Conservation (phyloP, 2,888 invertebrate species). For the Pseudolycoriella hygida region DNA sequence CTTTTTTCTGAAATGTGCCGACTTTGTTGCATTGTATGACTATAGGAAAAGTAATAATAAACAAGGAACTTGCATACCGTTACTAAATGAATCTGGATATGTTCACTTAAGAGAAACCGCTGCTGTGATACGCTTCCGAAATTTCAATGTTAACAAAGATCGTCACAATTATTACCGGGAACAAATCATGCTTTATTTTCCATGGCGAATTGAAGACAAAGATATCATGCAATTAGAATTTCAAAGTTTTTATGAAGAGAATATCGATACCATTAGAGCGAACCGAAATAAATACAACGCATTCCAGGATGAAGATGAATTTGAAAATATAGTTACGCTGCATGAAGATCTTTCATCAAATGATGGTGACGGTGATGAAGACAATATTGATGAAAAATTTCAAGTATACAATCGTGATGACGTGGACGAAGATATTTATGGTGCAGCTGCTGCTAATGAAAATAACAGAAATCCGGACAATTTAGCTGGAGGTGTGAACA, state of each 20-base stretch:
- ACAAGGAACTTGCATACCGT: not conserved
- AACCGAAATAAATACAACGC: not conserved
- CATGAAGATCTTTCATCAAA: too few relatives aligned
- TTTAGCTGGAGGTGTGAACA: not conserved
- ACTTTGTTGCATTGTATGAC: too few relatives aligned
- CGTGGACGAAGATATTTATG: too few relatives aligned
- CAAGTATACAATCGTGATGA: too few relatives aligned
- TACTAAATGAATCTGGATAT: not conserved
- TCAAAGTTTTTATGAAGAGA: not conserved
- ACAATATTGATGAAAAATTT: too few relatives aligned
- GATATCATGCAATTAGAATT: slow-evolving; percentile 6
- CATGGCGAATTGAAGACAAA: not conserved
- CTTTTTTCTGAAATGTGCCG: too few relatives aligned
- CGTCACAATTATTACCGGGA: not conserved
- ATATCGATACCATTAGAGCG: not conserved
- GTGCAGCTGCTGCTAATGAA: not conserved
- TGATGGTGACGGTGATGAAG: too few relatives aligned
- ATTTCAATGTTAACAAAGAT: not conserved
- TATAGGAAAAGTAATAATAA: too few relatives aligned
- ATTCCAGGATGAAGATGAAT: not conserved
- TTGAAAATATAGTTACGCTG: not conserved
- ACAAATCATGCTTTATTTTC: not conserved
- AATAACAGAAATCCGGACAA: not conserved
- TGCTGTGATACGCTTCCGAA: slow-evolving; percentile 2
- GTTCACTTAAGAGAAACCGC: not conserved